These are phyloP conservation scores for Calliopsis andreniformis DNA, from an alignment of 1,140 invertebrate species.

Conservation along the genomic window DNA sequence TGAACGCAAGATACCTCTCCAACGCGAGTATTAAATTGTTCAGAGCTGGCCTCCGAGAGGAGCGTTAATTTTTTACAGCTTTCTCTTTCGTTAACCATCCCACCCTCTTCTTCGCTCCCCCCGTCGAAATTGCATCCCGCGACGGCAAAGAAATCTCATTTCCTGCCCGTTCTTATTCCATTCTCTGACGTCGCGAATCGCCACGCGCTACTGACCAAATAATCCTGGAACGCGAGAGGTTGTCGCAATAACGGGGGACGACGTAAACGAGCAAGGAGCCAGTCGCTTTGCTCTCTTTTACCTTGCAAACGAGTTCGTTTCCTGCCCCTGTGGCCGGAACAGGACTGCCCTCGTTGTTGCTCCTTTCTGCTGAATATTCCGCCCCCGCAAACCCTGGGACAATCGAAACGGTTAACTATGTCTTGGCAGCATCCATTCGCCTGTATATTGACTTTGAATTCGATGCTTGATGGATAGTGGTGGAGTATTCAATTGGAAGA, in stretches of 20 bases:
- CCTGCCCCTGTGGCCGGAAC: too few species aligned
- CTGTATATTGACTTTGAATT: too few species aligned
- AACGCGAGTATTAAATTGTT: too few species aligned
- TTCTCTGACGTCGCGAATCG: conserved; percentile 6
- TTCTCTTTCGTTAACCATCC: background rate
- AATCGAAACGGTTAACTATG: background rate
- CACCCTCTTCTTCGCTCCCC: background rate
- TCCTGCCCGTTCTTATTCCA: conserved; percentile 39
- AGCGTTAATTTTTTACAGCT: background rate
- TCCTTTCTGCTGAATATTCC: conserved; percentile 3
- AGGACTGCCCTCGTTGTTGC: background rate
- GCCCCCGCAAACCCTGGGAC: background rate
- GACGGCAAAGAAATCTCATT: conserved; percentile 53
- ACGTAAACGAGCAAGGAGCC: conserved; percentile 17
- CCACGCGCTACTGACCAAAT: conserved; percentile 19
- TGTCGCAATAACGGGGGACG: conserved; percentile 19
- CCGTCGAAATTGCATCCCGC: conserved; percentile 15
- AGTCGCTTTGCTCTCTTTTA: conserved; percentile 10
- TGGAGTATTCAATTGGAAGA: too few species aligned
- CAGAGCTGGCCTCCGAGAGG: too few species aligned
- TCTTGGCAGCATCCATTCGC: too few species aligned
- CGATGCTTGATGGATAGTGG: too few species aligned
- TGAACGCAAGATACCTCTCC: too few species aligned
- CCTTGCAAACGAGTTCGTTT: conserved; percentile 43
- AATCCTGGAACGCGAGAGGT: conserved; percentile 42